These are phyloP conservation scores for Petrolisthes cinctipes DNA, from an alignment of 2,888 invertebrate genomes.

Conservation along the genomic window DNA sequence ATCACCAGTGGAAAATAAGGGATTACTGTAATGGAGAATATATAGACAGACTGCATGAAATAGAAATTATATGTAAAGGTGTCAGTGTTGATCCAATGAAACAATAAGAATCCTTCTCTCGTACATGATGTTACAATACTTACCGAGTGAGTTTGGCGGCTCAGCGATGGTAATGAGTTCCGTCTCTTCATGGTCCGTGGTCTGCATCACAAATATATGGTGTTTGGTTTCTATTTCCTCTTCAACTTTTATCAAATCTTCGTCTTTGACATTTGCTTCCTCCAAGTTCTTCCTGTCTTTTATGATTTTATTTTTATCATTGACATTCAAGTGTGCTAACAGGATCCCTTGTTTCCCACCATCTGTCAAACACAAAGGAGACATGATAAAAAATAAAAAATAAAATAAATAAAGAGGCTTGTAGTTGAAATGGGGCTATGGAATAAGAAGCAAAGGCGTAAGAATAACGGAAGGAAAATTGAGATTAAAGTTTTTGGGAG, in stretches of 20 bases:
- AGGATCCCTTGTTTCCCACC: slow-evolving; percentile 25
- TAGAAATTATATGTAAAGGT: too few species aligned
- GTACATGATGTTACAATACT: not conserved
- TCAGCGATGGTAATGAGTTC: slow-evolving; percentile 44
- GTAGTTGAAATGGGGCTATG: too few species aligned
- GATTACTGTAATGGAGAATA: too few species aligned
- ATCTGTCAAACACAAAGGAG: not conserved
- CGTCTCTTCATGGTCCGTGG: slow-evolving; percentile 40
- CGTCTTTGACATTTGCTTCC: slow-evolving; percentile 12
- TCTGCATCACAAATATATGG: slow-evolving; percentile 49
- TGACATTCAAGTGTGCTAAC: slow-evolving; percentile 5
- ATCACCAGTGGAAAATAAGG: too few species aligned
- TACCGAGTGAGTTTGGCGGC: slow-evolving; percentile 18
- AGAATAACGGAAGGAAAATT: too few species aligned
- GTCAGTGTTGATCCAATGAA: too few species aligned
- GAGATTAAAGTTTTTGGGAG: too few species aligned
- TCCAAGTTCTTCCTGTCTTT: not conserved
- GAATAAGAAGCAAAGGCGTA: too few species aligned
- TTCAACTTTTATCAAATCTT: not conserved
- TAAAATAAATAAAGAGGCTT: too few species aligned
- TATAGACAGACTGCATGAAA: too few species aligned
- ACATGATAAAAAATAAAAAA: too few species aligned
- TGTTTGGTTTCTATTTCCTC: slow-evolving; percentile 39
- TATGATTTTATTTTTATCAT: not conserved
- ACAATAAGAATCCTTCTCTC: not conserved